A percentile compares a stretch with the other conserved stretches of the same genome.
Conservation (phyloP, 1,140 invertebrate genomes). For the Sitophilus oryzae region DNA sequence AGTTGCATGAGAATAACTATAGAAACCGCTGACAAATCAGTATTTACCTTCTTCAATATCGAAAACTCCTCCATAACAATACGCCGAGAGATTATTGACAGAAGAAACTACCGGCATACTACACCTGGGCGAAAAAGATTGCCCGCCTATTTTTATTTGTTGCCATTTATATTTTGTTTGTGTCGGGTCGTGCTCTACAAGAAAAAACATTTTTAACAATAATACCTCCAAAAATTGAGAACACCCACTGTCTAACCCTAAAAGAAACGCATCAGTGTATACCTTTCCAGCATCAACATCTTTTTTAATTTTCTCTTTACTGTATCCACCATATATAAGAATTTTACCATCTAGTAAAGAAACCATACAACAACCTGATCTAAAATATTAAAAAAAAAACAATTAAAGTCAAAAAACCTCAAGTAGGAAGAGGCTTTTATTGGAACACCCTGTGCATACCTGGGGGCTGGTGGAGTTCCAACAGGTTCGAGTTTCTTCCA, state of each 20-base stretch:
- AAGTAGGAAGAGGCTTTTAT: too few relatives aligned
- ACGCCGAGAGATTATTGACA: constrained; percentile 53
- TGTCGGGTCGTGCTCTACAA: constrained; percentile 55
- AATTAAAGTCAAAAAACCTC: background rate
- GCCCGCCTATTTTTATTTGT: constrained; percentile 61
- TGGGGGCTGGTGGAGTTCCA: constrained; percentile 60
- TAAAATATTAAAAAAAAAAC: constrained; percentile 2
- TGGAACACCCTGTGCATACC: constrained; percentile 2
- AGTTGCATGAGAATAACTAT: too few relatives aligned
- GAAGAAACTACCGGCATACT: constrained; percentile 51
- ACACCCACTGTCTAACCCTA: constrained; percentile 62
- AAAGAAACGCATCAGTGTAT: constrained; percentile 76
- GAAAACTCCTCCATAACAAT: constrained; percentile 70
- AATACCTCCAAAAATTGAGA: background rate
- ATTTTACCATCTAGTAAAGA: constrained; percentile 58
- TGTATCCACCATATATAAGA: constrained; percentile 83
- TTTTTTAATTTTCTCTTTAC: constrained; percentile 70
- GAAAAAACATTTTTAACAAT: constrained; percentile 20
- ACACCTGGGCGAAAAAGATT: constrained; percentile 60
- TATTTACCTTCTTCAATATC: constrained; percentile 61
- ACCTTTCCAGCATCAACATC: constrained; percentile 74
- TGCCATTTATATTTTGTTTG: constrained; percentile 73
- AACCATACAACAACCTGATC: constrained; percentile 70
- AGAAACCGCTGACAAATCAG: too few relatives aligned
- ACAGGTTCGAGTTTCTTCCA: constrained; percentile 71